Conservation (phyloP, 2,797 vertebrate species). For the Fratercula arctica region DNA sequence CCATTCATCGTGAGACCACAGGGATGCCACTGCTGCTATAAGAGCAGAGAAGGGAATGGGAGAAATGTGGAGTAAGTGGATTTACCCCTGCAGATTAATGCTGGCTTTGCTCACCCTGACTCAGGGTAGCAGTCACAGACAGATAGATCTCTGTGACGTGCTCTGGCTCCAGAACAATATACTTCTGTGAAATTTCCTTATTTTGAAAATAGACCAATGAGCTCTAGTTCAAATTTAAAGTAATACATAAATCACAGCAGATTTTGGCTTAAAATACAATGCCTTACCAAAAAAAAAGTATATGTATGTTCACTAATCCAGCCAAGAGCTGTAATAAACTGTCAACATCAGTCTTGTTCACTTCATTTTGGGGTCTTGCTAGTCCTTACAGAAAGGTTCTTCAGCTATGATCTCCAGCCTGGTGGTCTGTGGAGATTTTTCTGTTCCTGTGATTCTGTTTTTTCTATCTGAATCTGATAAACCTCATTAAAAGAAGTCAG, state of each 20-base stretch:
- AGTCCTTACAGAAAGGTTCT: background rate
- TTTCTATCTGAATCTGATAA: constrained; percentile 56
- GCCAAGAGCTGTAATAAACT: constrained; percentile 54
- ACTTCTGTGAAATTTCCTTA: background rate
- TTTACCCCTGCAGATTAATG: background rate
- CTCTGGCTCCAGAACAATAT: constrained; percentile 1
- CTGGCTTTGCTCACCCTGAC: background rate
- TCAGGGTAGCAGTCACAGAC: background rate
- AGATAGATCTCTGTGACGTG: background rate
- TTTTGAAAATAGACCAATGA: background rate
- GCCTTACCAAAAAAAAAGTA: background rate
- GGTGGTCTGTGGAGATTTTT: constrained; percentile 41
- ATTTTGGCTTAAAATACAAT: constrained; percentile 50
- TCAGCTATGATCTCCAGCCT: constrained; percentile 5
- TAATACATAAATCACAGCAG: constrained; percentile 20
- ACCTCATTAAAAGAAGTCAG: constrained; percentile 48
- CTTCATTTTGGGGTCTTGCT: constrained; percentile 45
- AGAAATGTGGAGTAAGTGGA: background rate
- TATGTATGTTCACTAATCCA: constrained; percentile 12
- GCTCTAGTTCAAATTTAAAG: background rate
- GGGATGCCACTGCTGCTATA: background rate
- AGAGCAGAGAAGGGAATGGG: background rate
- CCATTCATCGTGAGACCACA: background rate
- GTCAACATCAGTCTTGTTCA: constrained; percentile 47
- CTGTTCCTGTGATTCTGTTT: constrained; percentile 36